Evolutionary conservation across 2,113 vertebrate species (phyloP).

Genomic region (Cricetomys ansorgei): DNA sequence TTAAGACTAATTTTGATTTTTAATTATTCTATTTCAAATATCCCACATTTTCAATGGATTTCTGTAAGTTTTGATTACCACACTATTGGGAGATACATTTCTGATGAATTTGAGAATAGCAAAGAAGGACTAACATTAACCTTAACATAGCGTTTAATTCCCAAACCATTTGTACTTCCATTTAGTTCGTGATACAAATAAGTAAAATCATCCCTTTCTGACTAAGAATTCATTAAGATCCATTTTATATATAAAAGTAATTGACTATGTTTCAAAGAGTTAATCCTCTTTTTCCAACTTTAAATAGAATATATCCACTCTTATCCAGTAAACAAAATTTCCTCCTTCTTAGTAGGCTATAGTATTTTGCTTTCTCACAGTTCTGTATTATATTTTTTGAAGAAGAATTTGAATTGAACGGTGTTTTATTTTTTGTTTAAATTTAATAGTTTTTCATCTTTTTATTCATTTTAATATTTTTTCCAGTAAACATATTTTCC

Average conservation of each 20-base stretch:
- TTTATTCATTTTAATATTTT: slow-evolving; percentile 5
- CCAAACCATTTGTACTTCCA: background rate
- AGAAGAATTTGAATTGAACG: background rate
- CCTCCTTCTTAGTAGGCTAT: background rate
- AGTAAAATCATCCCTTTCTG: background rate
- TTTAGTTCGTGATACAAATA: background rate
- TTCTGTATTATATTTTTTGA: background rate
- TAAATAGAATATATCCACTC: background rate
- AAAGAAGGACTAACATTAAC: background rate
- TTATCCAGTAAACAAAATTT: background rate
- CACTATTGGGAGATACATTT: background rate
- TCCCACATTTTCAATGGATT: background rate
- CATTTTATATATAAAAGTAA: background rate
- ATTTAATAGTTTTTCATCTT: background rate
- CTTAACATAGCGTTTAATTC: background rate
- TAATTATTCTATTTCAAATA: background rate
- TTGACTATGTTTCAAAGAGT: background rate
- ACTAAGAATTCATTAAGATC: background rate
- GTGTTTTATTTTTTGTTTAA: background rate
- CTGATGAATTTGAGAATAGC: background rate
- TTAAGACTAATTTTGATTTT: background rate
- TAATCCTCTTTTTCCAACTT: slow-evolving; percentile 12
- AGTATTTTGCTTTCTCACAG: background rate
- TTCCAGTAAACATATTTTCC: background rate
- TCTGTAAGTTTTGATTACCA: background rate